phyloP scores from a whole-genome alignment of 2,113 vertebrate species.

The Acrocephalus kingi region DNA sequence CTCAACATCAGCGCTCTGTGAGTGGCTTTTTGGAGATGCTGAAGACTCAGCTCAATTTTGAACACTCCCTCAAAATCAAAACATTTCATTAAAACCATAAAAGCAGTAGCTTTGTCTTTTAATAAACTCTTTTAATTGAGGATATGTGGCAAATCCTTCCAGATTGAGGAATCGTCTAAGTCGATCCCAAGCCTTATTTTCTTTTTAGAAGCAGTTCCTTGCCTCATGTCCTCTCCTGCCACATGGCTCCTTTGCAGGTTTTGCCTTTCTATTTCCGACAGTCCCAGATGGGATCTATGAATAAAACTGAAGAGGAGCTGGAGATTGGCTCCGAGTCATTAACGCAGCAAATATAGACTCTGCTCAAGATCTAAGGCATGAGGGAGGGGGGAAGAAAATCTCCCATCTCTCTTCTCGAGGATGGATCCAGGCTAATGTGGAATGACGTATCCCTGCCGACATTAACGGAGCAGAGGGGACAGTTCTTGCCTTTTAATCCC shows the following conservation, averaged over 20 bases:
- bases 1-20: accelerated
- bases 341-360: slow-evolving; percentile 51
- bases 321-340: slow-evolving; percentile 63
- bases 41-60: neutral
- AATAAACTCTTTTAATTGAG: neutral
- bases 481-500: neutral
- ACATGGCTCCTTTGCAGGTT: slow-evolving; percentile 49
- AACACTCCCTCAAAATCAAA: neutral
- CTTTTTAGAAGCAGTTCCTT: slow-evolving; percentile 6
- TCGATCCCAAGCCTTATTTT: neutral
- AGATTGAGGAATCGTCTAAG: neutral
- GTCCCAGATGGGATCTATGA: slow-evolving; percentile 66
- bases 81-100: neutral
- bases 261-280: slow-evolving; percentile 64
- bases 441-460: neutral
- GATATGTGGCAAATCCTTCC: neutral
- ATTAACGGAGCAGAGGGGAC: neutral
- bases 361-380: slow-evolving; percentile 3
- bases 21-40: neutral
- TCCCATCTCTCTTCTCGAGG: neutral
- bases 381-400: neutral
- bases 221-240: slow-evolving; percentile 48
- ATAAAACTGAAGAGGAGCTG: slow-evolving; percentile 60
- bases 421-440: neutral
- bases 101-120: neutral